Conservation (phyloP, 2,888 invertebrate genomes). For the Temnothorax rugatulus region DNA sequence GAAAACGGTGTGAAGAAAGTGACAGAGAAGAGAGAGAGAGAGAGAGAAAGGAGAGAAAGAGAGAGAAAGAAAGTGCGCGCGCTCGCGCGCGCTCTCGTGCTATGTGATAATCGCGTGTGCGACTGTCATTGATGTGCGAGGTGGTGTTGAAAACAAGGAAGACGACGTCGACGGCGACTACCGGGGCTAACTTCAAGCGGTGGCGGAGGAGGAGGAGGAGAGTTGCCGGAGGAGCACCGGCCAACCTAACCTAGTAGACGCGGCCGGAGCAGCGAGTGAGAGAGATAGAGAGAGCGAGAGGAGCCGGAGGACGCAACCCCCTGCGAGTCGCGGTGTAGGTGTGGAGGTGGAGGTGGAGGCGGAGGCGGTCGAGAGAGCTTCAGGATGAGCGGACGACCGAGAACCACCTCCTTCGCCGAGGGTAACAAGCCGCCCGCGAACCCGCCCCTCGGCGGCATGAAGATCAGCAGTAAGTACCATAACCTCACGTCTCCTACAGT, state of each 20-base stretch:
- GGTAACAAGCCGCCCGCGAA: constrained; percentile 97
- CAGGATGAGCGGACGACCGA: constrained; percentile 96
- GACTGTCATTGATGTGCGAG: constrained; percentile 82
- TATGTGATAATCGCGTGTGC: constrained; percentile 82
- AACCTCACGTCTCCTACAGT: constrained; percentile 3
- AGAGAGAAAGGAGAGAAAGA: too few species aligned
- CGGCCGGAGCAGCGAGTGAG: neutral
- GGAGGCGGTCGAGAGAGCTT: constrained; percentile 76
- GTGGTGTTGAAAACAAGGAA: constrained; percentile 77
- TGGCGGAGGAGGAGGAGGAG: constrained; percentile 71
- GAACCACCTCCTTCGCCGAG: constrained; percentile 98
- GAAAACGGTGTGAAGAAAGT: constrained; percentile 26
- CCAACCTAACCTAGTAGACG: constrained; percentile 61
- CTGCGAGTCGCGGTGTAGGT: constrained; percentile 63
- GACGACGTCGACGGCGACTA: constrained; percentile 71
- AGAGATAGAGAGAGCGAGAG: neutral
- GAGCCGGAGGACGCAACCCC: constrained; percentile 10
- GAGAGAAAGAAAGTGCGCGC: constrained; percentile 53
- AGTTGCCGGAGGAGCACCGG: constrained; percentile 67
- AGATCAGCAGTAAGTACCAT: constrained; percentile 96
- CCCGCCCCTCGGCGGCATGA: constrained; percentile 94
- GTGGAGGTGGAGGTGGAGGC: constrained; percentile 76
- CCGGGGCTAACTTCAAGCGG: constrained; percentile 71
- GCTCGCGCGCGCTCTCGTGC: constrained; percentile 73
- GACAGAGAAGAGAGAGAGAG: constrained; percentile 14